These are phyloP conservation scores for Nixonia krombeini DNA, from an alignment of 1,140 invertebrate genomes.

Conservation along the genomic window DNA sequence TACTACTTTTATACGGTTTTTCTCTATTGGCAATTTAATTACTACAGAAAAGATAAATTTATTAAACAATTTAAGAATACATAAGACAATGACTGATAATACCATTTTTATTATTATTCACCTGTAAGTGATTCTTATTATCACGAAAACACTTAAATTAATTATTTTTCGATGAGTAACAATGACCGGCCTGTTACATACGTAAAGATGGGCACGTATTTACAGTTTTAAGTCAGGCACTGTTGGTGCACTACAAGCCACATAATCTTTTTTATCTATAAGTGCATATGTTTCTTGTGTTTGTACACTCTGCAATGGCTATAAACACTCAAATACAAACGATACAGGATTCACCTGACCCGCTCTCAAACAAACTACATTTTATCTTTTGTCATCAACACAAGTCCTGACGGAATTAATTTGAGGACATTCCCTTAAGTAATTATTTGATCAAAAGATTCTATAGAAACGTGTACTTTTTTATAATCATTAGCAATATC, in stretches of 20 bases:
- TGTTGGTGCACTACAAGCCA: slow-evolving; percentile 46
- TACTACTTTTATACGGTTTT: too few relatives aligned
- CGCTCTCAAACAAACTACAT: neutral
- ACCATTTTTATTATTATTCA: too few relatives aligned
- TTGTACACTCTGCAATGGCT: slow-evolving; percentile 23
- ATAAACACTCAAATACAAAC: slow-evolving; percentile 26
- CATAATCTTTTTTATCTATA: slow-evolving; percentile 26
- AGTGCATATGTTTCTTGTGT: slow-evolving; percentile 31
- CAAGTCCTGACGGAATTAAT: too few relatives aligned
- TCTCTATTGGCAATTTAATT: too few relatives aligned
- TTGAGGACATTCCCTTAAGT: too few relatives aligned
- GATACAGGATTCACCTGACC: slow-evolving; percentile 10
- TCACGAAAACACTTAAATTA: slow-evolving; percentile 12
- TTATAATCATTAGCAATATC: too few relatives aligned
- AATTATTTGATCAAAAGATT: too few relatives aligned
- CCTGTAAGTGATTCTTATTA: slow-evolving; percentile 18
- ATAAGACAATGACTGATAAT: too few relatives aligned
- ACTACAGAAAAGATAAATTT: too few relatives aligned
- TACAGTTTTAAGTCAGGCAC: slow-evolving; percentile 43
- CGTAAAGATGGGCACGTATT: slow-evolving; percentile 35
- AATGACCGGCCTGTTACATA: slow-evolving; percentile 32
- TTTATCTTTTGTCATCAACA: neutral
- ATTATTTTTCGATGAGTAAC: slow-evolving; percentile 29
- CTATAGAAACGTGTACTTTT: too few relatives aligned
- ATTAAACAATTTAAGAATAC: too few relatives aligned